Conservation (phyloP, 2,113 vertebrate genomes). For the Danio rerio region GRCz12tu NC_133196.1:14116001-14116500, state of each 20-base stretch:
- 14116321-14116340: conserved; percentile 9
- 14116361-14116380: conserved; percentile 21
- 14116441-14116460: conserved; percentile 23
- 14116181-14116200: conserved; percentile 68
- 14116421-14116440: conserved; percentile 24
- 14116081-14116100: conserved; percentile 79
- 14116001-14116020: conserved; percentile 60
- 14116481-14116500: conserved; percentile 16
- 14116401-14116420: conserved; percentile 21
- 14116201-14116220: conserved; percentile 73
- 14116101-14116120: conserved; percentile 76
- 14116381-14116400: conserved; percentile 17
- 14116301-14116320: conserved; percentile 17
- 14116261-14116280: background rate
- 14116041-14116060: conserved; percentile 75
- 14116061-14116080: conserved; percentile 79
- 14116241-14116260: conserved; percentile 55
- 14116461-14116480: conserved; percentile 26
- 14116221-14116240: conserved; percentile 70
- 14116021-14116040: conserved; percentile 65
- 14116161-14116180: conserved; percentile 62
- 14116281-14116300: background rate
- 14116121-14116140: conserved; percentile 75
- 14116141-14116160: conserved; percentile 75
- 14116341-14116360: conserved; percentile 14